phyloP scores from a whole-genome alignment of 2,888 invertebrate species.

The Criorhina ranunculi region DNA sequence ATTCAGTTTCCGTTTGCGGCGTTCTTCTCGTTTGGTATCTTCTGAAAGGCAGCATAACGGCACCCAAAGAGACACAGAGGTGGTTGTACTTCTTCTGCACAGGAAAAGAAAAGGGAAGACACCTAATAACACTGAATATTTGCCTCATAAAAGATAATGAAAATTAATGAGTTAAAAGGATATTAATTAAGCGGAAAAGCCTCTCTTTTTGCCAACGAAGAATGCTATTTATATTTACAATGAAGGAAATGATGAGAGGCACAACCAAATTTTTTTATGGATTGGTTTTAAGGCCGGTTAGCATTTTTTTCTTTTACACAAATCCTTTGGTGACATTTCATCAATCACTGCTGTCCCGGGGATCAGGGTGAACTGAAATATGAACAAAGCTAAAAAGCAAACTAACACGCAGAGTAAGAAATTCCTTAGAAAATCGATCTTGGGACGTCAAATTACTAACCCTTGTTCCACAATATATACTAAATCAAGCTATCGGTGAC shows the following conservation, averaged over 20 bases:
- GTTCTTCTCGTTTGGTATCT: conserved; percentile 30
- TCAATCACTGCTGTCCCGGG: conserved; percentile 51
- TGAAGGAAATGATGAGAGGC: conserved; percentile 23
- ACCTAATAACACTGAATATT: conserved; percentile 65
- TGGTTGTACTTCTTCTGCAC: not conserved
- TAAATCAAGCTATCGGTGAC: conserved; percentile 40
- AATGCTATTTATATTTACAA: conserved; percentile 26
- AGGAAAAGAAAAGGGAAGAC: conserved; percentile 41
- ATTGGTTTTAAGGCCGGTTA: conserved; percentile 35
- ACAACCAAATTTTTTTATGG: not conserved
- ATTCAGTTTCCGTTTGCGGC: conserved; percentile 53
- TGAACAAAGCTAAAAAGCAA: conserved; percentile 9
- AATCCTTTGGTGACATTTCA: conserved; percentile 59
- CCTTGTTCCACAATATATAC: conserved; percentile 3
- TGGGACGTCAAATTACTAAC: conserved; percentile 28
- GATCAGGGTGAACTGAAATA: conserved; percentile 7
- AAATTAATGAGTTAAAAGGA: conserved; percentile 69
- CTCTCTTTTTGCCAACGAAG: conserved; percentile 40
- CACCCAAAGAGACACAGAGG: conserved; percentile 4
- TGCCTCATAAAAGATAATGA: conserved; percentile 63
- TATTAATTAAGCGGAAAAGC: conserved; percentile 69
- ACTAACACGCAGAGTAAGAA: conserved; percentile 19
- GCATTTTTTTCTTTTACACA: conserved; percentile 34
- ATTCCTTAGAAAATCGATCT: conserved; percentile 46
- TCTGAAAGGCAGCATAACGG: conserved; percentile 30